A percentile compares a stretch with the other conserved stretches of the same genome.
These are phyloP conservation scores for Microtus montanus DNA, from an alignment of 2,113 vertebrate genomes.

Conservation along the genomic window DNA sequence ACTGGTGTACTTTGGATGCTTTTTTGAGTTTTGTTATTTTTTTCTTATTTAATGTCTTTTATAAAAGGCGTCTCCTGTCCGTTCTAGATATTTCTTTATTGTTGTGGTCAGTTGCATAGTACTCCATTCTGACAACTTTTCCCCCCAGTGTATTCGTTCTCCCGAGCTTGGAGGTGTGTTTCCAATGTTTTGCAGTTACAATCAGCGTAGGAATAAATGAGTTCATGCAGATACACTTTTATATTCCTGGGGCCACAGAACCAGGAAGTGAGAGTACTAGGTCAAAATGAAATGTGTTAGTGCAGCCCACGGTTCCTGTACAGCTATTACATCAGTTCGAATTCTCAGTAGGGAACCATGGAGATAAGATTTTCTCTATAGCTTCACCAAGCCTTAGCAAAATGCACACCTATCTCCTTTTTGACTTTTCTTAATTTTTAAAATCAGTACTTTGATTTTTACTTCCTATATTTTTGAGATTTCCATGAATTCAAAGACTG, in stretches of 20 bases:
- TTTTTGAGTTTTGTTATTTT: background rate
- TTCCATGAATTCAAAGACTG: background rate
- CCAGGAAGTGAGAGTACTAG: background rate
- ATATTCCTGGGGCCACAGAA: background rate
- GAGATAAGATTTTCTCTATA: background rate
- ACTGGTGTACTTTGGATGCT: background rate
- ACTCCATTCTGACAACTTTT: background rate
- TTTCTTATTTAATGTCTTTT: background rate
- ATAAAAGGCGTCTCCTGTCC: background rate
- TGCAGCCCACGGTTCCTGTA: background rate
- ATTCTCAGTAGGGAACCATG: background rate
- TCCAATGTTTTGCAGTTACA: background rate
- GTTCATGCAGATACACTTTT: background rate
- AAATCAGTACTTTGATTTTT: background rate
- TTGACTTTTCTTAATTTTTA: background rate
- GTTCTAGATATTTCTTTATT: background rate
- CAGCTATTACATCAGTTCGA: background rate
- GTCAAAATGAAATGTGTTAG: slow-evolving; percentile 23
- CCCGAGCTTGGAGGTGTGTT: background rate
- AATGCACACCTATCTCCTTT: background rate
- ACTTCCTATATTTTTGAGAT: background rate
- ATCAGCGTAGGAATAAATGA: background rate
- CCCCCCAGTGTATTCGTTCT: background rate
- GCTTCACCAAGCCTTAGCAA: background rate
- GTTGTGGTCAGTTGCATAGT: background rate